Evolutionary conservation across 2,113 vertebrate genomes (phyloP), one percentile per base, ranked within the genome.

Genomic region (Eretmochelys imbricata): DNA sequence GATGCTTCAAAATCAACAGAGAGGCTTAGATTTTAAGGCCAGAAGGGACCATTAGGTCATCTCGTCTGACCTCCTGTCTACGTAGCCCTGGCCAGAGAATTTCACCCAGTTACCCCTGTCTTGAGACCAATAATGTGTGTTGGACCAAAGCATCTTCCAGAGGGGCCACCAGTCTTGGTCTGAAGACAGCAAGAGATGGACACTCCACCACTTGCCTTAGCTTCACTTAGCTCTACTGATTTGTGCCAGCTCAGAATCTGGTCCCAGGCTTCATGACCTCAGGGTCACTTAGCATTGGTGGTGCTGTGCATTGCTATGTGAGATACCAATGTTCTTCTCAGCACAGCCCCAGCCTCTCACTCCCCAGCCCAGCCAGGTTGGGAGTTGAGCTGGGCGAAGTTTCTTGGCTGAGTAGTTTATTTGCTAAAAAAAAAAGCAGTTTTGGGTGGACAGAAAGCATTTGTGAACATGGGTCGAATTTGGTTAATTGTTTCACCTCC

Each of bases 91-190:
- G 38, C 20, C 1, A 0, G 20, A 76, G 72, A 42, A 46, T 76
- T 53, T 69, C 83, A 10, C 1, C 1, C 5, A 53, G 38, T 12
- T 48, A 75, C 0, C 14, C 0, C 0, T 7, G 5, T 1, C 1
- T 8, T 81, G 72, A 24, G 72, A 55, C 22, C 3, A 49, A 49
- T 6, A 53, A 24, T 46, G 83, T 51, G 6, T 83, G 11, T 31
- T 59, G 79, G n/a, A 24, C 82, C 93, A 0, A 6, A 46, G 16
- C 27, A 24, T 4, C 24, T 20, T 14, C 38, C 1, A 46, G 38
- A 42, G 38, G 25, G 11, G 72, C 38, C 25, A 22, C 72, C 6
- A 46, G 38, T 20, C 72, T 25, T 46, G 9, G 38, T 76, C 38
- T 13, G 3, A 25, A 25, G 79, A 87, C 83, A 53, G 87, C 50